Base-by-base conservation (phyloP, 2,113 vertebrate species). In the Acanthisitta chloris region DNA sequence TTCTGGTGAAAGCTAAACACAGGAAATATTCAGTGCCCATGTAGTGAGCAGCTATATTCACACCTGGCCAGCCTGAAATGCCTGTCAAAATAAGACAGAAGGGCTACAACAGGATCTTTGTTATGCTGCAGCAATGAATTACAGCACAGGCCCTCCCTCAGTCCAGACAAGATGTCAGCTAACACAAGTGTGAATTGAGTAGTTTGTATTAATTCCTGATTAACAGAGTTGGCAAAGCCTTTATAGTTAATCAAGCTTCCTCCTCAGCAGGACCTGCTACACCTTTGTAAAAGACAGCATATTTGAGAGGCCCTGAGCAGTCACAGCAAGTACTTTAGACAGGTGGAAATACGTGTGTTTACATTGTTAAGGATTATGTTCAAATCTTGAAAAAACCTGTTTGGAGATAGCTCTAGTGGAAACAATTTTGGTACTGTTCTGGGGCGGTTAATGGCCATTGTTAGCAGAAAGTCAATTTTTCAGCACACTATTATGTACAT, bases 21-120 rank as follows among this genome's bases (percentile, higher is more conserved):
- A 38, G 36, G 31, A 62, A 76, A 58, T 42, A 62, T 1, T 86
- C 38, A 49, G 23, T 31, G 12, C 1, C 23, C 18, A 10, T 6
- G 7, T 14, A 54, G 24, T 17, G 28, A 81, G 33, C 28, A 77
- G 46, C 28, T 81, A 48, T 1, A 0, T 38, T 48, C 34, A 38
- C 10, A 80, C 23, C 25, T 54, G 42, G 15, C 10, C 29, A 71
- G 51, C 26, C 62, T 48, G 34, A 17, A 67, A 81, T 70, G 36
- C 20, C 28, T n/a, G 17, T 51, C 52, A 17, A 62, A 69, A 14
- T 19, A 62, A 55, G 2, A 2, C 12, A 28, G 59, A 57, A 52
- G 18, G 43, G 9, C 16, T 86, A 18, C 14, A 62, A n/a, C 0
- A 1, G 7, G 19, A 28, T 13, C 5, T 57, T 28, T 2, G 1